These are phyloP conservation scores for Heterodera filipjevi DNA, from an alignment of 2,888 invertebrate species.

Conservation along the genomic window DNA sequence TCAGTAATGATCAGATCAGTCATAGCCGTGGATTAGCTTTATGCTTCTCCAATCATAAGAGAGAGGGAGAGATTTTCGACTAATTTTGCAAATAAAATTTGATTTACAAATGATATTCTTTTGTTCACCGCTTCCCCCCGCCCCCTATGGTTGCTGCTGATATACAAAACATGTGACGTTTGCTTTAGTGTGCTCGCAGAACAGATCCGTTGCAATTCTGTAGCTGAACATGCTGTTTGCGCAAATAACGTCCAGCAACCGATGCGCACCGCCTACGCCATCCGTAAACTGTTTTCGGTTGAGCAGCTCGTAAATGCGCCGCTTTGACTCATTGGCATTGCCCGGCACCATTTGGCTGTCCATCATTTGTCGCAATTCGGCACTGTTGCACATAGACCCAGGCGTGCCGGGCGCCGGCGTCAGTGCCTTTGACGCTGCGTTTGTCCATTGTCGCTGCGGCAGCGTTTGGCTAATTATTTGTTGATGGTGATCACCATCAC, in stretches of 20 bases:
- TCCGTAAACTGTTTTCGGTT: slow-evolving; percentile 40
- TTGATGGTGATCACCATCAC: background rate
- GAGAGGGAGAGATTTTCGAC: too few relatives aligned
- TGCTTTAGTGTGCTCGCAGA: slow-evolving; percentile 52
- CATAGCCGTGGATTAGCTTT: too few relatives aligned
- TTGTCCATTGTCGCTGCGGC: background rate
- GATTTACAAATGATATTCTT: background rate
- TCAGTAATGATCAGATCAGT: too few relatives aligned
- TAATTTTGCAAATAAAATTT: too few relatives aligned
- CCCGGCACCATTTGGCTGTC: slow-evolving; percentile 40
- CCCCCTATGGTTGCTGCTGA: slow-evolving; percentile 38
- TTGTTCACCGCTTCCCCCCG: background rate
- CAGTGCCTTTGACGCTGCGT: slow-evolving; percentile 11
- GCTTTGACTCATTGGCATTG: slow-evolving; percentile 50
- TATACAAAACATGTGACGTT: slow-evolving; percentile 56
- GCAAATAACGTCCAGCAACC: slow-evolving; percentile 47
- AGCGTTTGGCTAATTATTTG: background rate
- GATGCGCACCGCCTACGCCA: slow-evolving; percentile 4
- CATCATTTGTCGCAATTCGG: slow-evolving; percentile 39
- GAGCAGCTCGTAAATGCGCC: slow-evolving; percentile 43
- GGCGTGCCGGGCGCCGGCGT: background rate
- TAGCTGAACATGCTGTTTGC: slow-evolving; percentile 54
- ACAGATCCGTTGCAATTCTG: slow-evolving; percentile 53
- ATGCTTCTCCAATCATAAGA: too few relatives aligned
- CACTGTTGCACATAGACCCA: slow-evolving; percentile 40